phyloP scores from a whole-genome alignment of 1,140 invertebrate genomes.

The Antheraea mylitta region DNA sequence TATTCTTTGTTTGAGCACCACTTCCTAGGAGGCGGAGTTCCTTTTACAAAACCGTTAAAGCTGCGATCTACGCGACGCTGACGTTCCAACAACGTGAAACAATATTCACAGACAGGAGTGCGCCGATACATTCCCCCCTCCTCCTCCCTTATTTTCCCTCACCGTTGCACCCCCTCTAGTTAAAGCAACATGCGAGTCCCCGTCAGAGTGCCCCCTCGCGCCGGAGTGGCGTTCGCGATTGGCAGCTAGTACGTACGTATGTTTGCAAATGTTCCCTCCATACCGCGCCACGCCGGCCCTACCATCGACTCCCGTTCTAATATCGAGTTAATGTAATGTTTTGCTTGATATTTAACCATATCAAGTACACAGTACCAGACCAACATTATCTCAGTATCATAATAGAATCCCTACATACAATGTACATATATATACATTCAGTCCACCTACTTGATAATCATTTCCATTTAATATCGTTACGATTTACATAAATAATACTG shows the following conservation, averaged over 20 bases:
- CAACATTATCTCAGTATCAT: not conserved
- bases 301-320: not conserved
- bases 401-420: too few relatives aligned
- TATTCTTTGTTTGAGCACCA: too few relatives aligned
- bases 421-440: too few relatives aligned
- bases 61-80: too few relatives aligned
- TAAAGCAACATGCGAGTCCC: not conserved
- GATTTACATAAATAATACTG: too few relatives aligned
- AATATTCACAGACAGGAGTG: too few relatives aligned
- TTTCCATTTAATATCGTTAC: too few relatives aligned
- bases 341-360: not conserved
- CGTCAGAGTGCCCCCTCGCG: not conserved
- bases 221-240: not conserved
- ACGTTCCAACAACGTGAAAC: too few relatives aligned
- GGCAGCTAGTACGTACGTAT: not conserved
- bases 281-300: not conserved
- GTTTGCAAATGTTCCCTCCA: not conserved
- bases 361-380: too few relatives aligned
- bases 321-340: not conserved
- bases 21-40: too few relatives aligned
- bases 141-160: not conserved
- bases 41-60: too few relatives aligned
- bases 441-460: too few relatives aligned
- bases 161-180: not conserved
- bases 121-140: not conserved